phyloP scores from a whole-genome alignment of 2,113 vertebrate species.

The Hippocampus comes region DNA sequence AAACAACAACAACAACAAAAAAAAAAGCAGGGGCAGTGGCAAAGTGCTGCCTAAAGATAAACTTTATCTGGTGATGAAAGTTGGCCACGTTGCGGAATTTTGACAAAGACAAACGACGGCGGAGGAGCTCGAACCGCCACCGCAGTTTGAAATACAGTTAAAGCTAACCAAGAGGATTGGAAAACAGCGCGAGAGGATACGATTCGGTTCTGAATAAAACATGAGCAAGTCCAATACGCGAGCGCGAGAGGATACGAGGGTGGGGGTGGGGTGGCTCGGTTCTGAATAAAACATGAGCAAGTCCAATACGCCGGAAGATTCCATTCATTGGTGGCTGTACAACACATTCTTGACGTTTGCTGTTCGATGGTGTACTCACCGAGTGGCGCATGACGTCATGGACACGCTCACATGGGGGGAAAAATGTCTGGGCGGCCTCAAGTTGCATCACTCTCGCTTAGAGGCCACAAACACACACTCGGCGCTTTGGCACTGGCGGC shows the following conservation, averaged over 20 bases:
- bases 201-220: background rate
- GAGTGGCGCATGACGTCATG: conserved; percentile 31
- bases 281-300: conserved; percentile 11
- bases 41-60: background rate
- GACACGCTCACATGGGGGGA: conserved; percentile 25
- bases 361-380: background rate
- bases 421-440: conserved; percentile 43
- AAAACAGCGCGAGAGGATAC: background rate
- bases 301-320: background rate
- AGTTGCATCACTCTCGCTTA: conserved; percentile 27
- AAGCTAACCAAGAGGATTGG: background rate
- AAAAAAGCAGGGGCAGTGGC: background rate
- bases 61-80: conserved; percentile 1
- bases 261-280: background rate
- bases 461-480: conserved; percentile 39
- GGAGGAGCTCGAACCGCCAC: background rate
- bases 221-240: background rate
- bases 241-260: background rate
- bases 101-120: conserved; percentile 10
- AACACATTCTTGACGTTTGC: conserved; percentile 13
- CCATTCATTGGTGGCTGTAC: conserved; percentile 1
- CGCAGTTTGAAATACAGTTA: conserved; percentile 10
- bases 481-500: conserved; percentile 19
- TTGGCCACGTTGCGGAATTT: conserved; percentile 14
- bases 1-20: too few relatives aligned